Conservation (phyloP, 2,888 invertebrate genomes). For the Merodon equestris region DNA sequence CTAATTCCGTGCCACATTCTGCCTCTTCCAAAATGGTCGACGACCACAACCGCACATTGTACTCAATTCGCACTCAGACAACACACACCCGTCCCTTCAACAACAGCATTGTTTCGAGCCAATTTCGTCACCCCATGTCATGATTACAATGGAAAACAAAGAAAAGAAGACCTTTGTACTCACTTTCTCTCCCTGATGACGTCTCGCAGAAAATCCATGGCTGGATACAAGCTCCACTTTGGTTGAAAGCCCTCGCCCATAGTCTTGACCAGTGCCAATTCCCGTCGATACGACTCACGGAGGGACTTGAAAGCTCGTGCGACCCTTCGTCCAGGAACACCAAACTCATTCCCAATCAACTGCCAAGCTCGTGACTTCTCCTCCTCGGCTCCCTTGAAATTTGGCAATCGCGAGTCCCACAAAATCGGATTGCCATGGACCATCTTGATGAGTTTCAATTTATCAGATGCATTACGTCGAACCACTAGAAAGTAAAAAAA, state of each 20-base stretch:
- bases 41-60: no score
- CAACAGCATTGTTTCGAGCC: no score
- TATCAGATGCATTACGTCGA: constrained; percentile 77
- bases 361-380: constrained; percentile 78
- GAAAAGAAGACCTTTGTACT: constrained; percentile 72
- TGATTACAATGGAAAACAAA: background rate
- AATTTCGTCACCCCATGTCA: no score
- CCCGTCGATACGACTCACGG: constrained; percentile 77
- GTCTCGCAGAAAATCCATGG: constrained; percentile 77
- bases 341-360: constrained; percentile 76
- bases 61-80: no score
- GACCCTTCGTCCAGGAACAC: constrained; percentile 77
- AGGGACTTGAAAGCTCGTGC: constrained; percentile 77
- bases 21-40: no score
- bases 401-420: constrained; percentile 77
- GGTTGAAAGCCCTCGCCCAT: constrained; percentile 78
- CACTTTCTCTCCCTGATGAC: constrained; percentile 77
- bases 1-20: no score
- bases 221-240: constrained; percentile 76
- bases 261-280: constrained; percentile 76
- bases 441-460: constrained; percentile 77
- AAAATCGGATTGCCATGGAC: constrained; percentile 77
- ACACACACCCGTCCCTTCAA: no score
- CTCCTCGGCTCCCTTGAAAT: constrained; percentile 77
- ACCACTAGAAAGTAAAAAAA: constrained; percentile 74